Base-by-base conservation (phyloP, 1,140 invertebrate species). In the Arctopsyche grandis region DNA sequence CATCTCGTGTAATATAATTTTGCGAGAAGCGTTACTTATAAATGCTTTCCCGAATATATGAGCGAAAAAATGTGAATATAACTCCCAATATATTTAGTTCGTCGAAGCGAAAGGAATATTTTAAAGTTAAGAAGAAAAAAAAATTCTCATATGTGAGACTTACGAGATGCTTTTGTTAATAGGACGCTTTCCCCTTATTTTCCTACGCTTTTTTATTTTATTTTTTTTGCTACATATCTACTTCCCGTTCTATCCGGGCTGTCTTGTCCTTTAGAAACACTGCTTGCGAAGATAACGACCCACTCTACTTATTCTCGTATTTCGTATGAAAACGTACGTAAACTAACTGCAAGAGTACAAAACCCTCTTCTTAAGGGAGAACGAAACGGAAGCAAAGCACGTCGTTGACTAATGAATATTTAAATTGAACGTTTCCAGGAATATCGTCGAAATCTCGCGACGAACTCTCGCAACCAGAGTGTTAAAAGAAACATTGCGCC, bases 361-460 rank as follows among this genome's bases (percentile, higher is more conserved):
- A 52, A 52, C 16, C 48, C 16, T 52, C 29, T 4, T 52, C 48
- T 52, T 14, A 52, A 52, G 16, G 10, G 16, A 52, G 16, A 52
- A 52, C 4, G 48, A 16, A 16, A 52, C 48, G 48, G 48, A 16
- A 52, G 9, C 58, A 12, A 26, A 66, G 9, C 26, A 22, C 5
- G 63, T 12, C 21, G 10, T 66, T 66, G 21, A 66, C 63, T 24
- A 24, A 26, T 66, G 21, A 26, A 26, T 66, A 66, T 66, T 66
- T 66, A 26, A 26, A 66, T 26, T 26, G 21, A 66, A 66, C 22
- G 48, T 10, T 52, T 52, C 12, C 48, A 16, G 12, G 48, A 10
- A 52, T 52, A 52, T 52, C 7, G 29, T 7, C 29, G 3, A 38
- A 38, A 38, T 38, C 29, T 1, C 29, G 29, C 29, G 29, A 38